Conservation (phyloP, 2,888 invertebrate genomes). For the Patella ulyssiponensis region DNA sequence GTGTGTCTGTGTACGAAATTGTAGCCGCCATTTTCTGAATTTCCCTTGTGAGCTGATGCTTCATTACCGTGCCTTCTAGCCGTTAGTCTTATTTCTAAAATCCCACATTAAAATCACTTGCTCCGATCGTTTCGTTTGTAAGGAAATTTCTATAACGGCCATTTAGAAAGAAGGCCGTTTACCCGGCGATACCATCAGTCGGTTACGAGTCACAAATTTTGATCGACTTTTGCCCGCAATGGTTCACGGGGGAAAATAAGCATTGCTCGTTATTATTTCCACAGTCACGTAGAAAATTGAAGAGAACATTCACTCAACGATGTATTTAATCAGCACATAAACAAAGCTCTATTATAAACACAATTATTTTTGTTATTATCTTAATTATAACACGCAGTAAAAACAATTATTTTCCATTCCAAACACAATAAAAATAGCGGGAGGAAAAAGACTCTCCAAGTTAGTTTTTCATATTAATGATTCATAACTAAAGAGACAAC, state of each 20-base stretch:
- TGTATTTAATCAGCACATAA: constrained; percentile 4
- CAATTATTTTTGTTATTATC: not conserved
- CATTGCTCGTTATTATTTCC: constrained; percentile 28
- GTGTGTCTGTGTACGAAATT: constrained; percentile 10
- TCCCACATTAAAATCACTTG: constrained; percentile 13
- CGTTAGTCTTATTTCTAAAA: constrained; percentile 13
- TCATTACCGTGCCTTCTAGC: constrained; percentile 38
- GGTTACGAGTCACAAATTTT: constrained; percentile 30
- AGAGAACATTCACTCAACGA: constrained; percentile 1
- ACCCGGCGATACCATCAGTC: constrained; percentile 23
- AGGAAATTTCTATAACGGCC: constrained; percentile 20
- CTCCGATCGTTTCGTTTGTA: constrained; percentile 17
- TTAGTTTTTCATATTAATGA: too few species aligned
- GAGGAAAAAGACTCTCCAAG: too few species aligned
- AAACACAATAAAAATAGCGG: too few species aligned
- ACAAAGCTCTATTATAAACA: constrained; percentile 2
- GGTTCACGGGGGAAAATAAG: constrained; percentile 27
- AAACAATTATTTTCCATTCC: too few species aligned
- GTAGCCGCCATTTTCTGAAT: constrained; percentile 40
- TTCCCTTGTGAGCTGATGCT: constrained; percentile 44
- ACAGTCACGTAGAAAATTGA: constrained; percentile 1
- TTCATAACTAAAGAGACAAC: too few species aligned
- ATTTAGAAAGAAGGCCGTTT: constrained; percentile 21
- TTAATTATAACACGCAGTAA: too few species aligned
- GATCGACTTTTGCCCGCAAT: constrained; percentile 27